Evolutionary conservation across 2,888 invertebrate species (phyloP).

Genomic region (Drosophila anomalata): DNA sequence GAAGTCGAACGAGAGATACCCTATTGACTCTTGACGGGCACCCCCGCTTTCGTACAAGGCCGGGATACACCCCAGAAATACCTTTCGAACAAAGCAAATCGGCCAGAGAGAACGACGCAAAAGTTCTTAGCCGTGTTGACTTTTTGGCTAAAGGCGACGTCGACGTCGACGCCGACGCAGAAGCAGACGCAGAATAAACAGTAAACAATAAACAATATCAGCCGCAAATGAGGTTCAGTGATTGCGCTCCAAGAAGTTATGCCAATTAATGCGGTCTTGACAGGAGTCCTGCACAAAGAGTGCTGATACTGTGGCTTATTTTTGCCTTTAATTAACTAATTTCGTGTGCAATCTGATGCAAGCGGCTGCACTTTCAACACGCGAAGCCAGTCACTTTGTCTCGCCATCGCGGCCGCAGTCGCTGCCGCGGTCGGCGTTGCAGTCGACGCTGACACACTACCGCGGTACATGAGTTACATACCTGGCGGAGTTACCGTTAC

Average conservation of each 20-base stretch:
- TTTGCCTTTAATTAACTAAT: conserved; percentile 4
- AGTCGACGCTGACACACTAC: conserved; percentile 27
- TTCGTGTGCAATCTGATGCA: conserved; percentile 21
- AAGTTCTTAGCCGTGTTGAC: conserved; percentile 49
- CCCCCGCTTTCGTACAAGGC: background rate
- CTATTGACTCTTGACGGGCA: background rate
- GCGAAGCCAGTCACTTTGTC: conserved; percentile 26
- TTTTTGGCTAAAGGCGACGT: conserved; percentile 18
- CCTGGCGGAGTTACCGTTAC: conserved; percentile 29
- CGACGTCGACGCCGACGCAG: background rate
- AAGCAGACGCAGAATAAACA: conserved; percentile 20
- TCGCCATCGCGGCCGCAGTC: background rate
- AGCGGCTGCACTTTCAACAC: conserved; percentile 24
- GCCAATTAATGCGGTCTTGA: conserved; percentile 31
- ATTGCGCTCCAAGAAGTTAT: conserved; percentile 14
- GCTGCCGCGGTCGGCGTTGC: conserved; percentile 10
- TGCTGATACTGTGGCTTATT: conserved; percentile 1
- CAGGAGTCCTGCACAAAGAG: conserved; percentile 36
- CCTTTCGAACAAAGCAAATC: conserved; percentile 43
- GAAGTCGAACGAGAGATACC: conserved; percentile 3
- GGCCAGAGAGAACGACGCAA: conserved; percentile 46
- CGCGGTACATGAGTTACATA: conserved; percentile 14
- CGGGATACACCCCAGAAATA: background rate
- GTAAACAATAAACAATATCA: conserved; percentile 38
- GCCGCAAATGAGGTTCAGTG: conserved; percentile 26